Percentiles rank a stretch among this genome's conserved stretches.
phyloP scores from a whole-genome alignment of 2,888 invertebrate genomes.

The Andricus quercusramuli region DNA sequence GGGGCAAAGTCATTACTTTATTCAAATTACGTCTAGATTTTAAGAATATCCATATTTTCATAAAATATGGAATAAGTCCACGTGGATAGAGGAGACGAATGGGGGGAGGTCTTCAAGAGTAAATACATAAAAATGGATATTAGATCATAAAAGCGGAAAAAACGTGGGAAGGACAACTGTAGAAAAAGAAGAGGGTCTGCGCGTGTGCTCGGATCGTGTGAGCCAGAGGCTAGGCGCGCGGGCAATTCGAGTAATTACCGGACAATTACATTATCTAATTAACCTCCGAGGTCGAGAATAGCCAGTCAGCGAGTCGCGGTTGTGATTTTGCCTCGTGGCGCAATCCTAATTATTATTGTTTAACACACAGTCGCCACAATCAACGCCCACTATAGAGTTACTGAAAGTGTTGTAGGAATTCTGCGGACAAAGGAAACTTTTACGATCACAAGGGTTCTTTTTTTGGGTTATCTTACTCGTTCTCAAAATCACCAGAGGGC shows the following conservation, averaged over 20 bases:
- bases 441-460: not conserved
- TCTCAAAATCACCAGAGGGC: slow-evolving; percentile 1
- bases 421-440: slow-evolving; percentile 16
- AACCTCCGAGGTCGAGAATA: slow-evolving; percentile 73
- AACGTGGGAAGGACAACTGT: slow-evolving; percentile 20
- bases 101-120: too few relatives aligned
- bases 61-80: too few relatives aligned
- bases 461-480: slow-evolving; percentile 1
- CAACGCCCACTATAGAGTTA: slow-evolving; percentile 45
- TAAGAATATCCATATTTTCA: too few relatives aligned
- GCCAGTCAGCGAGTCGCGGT: slow-evolving; percentile 61
- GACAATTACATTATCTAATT: slow-evolving; percentile 78
- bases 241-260: slow-evolving; percentile 75
- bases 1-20: too few relatives aligned
- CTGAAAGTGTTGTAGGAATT: slow-evolving; percentile 41
- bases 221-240: slow-evolving; percentile 63
- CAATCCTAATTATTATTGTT: slow-evolving; percentile 75
- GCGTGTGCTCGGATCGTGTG: slow-evolving; percentile 41
- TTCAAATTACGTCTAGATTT: too few relatives aligned
- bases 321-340: slow-evolving; percentile 73
- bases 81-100: too few relatives aligned
- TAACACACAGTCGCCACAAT: slow-evolving; percentile 57
- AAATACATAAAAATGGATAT: not conserved
- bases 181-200: slow-evolving; percentile 34
- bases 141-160: slow-evolving; percentile 6